Evolutionary conservation across 2,888 invertebrate species (phyloP).

Genomic region (Apoderus coryli): DNA sequence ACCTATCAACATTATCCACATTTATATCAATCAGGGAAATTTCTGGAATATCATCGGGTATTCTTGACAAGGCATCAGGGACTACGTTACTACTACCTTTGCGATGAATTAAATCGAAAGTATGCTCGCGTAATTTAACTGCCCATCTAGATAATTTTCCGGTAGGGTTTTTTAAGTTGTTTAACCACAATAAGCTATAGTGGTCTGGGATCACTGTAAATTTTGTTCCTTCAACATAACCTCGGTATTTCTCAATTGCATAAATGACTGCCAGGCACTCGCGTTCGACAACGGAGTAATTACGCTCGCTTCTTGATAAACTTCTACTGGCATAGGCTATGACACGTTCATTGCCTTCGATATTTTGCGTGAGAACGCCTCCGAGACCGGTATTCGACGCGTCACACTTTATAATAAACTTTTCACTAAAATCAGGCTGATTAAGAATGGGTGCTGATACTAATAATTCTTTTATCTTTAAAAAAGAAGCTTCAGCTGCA

Average conservation of each 20-base stretch:
- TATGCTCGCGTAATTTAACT: slow-evolving; percentile 13
- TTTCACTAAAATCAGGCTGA: slow-evolving; percentile 17
- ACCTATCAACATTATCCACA: too few species aligned
- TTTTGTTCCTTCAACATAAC: slow-evolving; percentile 16
- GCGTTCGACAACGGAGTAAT: slow-evolving; percentile 18
- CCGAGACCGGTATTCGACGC: slow-evolving; percentile 16
- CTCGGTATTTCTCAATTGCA: slow-evolving; percentile 15
- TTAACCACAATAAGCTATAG: slow-evolving; percentile 16
- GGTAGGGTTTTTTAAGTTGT: slow-evolving; percentile 16
- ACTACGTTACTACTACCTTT: slow-evolving; percentile 16
- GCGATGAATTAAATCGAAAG: slow-evolving; percentile 16
- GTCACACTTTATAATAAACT: slow-evolving; percentile 18
- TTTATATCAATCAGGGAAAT: too few species aligned
- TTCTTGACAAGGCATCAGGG: slow-evolving; percentile 15
- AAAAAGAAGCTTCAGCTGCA: slow-evolving; percentile 14
- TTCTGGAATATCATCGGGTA: too few species aligned
- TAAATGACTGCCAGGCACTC: slow-evolving; percentile 20
- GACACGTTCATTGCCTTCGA: slow-evolving; percentile 8
- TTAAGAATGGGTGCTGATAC: slow-evolving; percentile 17
- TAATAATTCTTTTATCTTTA: slow-evolving; percentile 16
- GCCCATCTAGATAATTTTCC: slow-evolving; percentile 19
- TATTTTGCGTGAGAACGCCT: slow-evolving; percentile 9
- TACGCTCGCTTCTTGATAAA: slow-evolving; percentile 17
- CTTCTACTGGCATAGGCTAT: slow-evolving; percentile 13
- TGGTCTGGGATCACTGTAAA: slow-evolving; percentile 21